Base-by-base conservation (phyloP, 2,797 vertebrate genomes). In the Sibirionetta formosa region DNA sequence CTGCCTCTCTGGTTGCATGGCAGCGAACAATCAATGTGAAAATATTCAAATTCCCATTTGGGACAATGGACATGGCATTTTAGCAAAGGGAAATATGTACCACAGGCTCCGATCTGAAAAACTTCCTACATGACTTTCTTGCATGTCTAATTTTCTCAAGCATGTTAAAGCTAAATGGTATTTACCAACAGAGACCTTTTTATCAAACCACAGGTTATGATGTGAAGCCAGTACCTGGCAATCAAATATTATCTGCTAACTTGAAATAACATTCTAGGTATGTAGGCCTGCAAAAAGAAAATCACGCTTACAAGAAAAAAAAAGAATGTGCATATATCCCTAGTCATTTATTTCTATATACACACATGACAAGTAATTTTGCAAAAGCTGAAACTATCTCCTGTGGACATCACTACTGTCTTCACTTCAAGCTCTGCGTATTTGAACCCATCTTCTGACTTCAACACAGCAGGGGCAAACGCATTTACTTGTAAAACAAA, bases 401-500 rank as follows among this genome's bases (percentile, higher is more conserved):
- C 60, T 71, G 42, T 24, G 72, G 53, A 54, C 42, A 60, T 58
- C 75, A 51, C 36, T 9, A 38, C 64, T 16, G 7, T 56, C 70
- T 94, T 54, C 73, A 16, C 68, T 91, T 86, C 70, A 88, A 92
- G 81, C 90, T 90, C 77, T 31, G 15, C 13, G 81, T 93, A 86
- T 95, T 48, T 90, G 87, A 94, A 90, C 90, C 58, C 33, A 64
- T 96, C 86, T 82, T 66, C 84, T 51, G 84, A 91, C 70, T 78
- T 84, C 29, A 93, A 65, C 92, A 36, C 75, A 75, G 95, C 92
- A 85, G 96, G 93, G 88, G 66, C 66, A 38, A 96, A 92, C 12
- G 31, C 82, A 94, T 82, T 96, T 69, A 48, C 97, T 96, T 96
- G 94, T 96, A 96, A 96, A 70, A 51, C 83, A 44, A 77, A 97